phyloP scores from a whole-genome alignment of 2,888 invertebrate genomes.

The Volucella inanis region DNA sequence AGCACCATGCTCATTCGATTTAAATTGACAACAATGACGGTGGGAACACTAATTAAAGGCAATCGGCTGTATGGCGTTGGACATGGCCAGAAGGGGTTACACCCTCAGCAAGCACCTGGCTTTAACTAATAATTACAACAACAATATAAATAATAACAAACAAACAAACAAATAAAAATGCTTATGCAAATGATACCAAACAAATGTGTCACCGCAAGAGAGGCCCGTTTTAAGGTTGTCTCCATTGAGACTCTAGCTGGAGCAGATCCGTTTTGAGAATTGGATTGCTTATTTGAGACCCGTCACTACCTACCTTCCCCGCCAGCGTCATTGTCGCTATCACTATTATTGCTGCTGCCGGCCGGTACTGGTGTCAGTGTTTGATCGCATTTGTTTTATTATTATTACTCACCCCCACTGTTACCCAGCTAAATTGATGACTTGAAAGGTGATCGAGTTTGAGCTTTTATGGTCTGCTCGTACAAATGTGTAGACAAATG shows the following conservation, averaged over 20 bases:
- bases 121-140: conserved; percentile 36
- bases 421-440: conserved; percentile 57
- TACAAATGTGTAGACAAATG: conserved; percentile 56
- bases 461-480: conserved; percentile 51
- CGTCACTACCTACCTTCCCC: neutral
- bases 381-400: neutral
- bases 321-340: too few species aligned
- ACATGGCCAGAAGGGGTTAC: conserved; percentile 40
- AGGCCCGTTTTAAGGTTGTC: conserved; percentile 38
- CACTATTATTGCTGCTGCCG: conserved; percentile 1
- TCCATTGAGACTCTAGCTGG: conserved; percentile 12
- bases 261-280: conserved; percentile 71
- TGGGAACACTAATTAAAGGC: conserved; percentile 73
- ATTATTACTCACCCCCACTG: conserved; percentile 1
- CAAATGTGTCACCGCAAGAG: conserved; percentile 63
- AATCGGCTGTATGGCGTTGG: conserved; percentile 68
- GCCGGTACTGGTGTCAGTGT: neutral
- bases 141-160: conserved; percentile 67
- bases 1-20: conserved; percentile 40
- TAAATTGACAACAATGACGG: conserved; percentile 66
- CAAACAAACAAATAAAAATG: conserved; percentile 42
- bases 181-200: conserved; percentile 67
- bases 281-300: conserved; percentile 67
- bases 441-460: conserved; percentile 73
- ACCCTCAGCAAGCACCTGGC: conserved; percentile 62